A percentile compares a stretch with the other conserved stretches of the same genome.
phyloP scores from a whole-genome alignment of 2,888 invertebrate genomes.

The Nipponacmea schrenckii region DNA sequence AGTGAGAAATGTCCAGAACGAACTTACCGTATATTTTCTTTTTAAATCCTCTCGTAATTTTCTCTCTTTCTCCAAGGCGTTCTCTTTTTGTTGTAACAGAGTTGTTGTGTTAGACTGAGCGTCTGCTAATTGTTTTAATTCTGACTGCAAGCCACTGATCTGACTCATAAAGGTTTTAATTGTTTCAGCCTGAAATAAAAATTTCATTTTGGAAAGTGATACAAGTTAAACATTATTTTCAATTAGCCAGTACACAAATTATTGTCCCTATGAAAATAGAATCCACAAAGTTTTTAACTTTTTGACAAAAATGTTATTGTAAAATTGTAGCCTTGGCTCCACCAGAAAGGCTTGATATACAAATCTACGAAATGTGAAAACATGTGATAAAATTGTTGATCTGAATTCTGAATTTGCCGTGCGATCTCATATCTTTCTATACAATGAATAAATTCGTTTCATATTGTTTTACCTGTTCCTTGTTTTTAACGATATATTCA shows the following conservation, averaged over 20 bases:
- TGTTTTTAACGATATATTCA: constrained; percentile 59
- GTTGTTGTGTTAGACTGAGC: constrained; percentile 54
- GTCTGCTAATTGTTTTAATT: constrained; percentile 54
- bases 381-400: no score
- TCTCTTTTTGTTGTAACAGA: constrained; percentile 52
- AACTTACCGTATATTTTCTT: constrained; percentile 47
- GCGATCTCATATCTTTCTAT: no score
- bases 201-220: background rate
- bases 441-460: no score
- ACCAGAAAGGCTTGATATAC: no score
- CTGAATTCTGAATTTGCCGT: no score
- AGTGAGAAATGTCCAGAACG: no score
- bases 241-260: no score
- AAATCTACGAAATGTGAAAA: no score
- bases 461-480: constrained; percentile 48
- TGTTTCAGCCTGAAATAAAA: constrained; percentile 49
- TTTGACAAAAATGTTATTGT: no score
- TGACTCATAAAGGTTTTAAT: constrained; percentile 59
- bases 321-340: no score
- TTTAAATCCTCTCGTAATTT: constrained; percentile 49
- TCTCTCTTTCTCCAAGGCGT: constrained; percentile 51
- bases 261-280: no score
- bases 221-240: background rate
- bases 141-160: constrained; percentile 59
- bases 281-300: no score